A percentile compares a stretch with the other conserved stretches of the same genome.
Evolutionary conservation across 2,888 invertebrate species (phyloP).

Genomic region (Thelaira solivaga): DNA sequence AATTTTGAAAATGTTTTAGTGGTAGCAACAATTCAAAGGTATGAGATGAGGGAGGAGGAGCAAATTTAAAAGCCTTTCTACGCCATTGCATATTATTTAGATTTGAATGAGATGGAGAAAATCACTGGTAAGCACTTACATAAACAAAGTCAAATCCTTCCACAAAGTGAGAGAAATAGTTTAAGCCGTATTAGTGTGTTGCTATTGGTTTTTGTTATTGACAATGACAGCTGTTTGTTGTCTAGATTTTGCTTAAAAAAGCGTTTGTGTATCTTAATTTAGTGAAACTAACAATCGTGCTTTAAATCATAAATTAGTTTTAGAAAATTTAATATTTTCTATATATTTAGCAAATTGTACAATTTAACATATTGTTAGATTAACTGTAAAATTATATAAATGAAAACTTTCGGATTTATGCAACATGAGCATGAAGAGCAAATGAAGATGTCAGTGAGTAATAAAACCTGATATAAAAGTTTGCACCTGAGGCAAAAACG

Average conservation of each 20-base stretch:
- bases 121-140: neutral
- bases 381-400: too few relatives aligned
- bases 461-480: too few relatives aligned
- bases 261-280: slow-evolving; percentile 12
- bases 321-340: slow-evolving; percentile 54
- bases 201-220: slow-evolving; percentile 1
- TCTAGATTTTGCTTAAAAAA: neutral
- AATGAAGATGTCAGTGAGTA: too few relatives aligned
- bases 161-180: neutral
- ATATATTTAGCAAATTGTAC: neutral
- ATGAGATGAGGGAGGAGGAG: too few relatives aligned
- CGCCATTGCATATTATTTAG: too few relatives aligned
- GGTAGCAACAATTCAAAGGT: too few relatives aligned
- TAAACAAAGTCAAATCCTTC: slow-evolving; percentile 18
- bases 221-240: slow-evolving; percentile 40
- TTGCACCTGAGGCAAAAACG: too few relatives aligned
- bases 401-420: too few relatives aligned
- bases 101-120: too few relatives aligned
- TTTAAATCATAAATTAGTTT: slow-evolving; percentile 62
- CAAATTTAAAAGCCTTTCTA: too few relatives aligned
- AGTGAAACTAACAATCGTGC: slow-evolving; percentile 18
- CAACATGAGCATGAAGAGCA: too few relatives aligned
- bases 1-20: too few relatives aligned
- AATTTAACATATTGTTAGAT: neutral
- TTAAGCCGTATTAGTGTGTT: neutral